phyloP scores from a whole-genome alignment of 2,797 vertebrate genomes.

The Tarsius wallacei region DNA sequence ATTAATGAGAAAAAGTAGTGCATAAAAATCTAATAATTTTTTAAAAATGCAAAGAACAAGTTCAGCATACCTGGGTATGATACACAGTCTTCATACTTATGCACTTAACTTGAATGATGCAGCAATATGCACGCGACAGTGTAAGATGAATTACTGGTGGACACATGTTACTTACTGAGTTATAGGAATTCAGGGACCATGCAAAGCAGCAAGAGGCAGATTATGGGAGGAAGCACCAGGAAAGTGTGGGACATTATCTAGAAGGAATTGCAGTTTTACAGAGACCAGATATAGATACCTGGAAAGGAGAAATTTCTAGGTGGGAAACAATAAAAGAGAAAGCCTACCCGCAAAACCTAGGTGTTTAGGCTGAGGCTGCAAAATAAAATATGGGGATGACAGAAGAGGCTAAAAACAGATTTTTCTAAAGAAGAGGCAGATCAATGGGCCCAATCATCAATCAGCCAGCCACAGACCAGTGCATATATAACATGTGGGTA shows the following conservation, averaged over 20 bases:
- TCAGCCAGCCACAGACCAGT: accelerated
- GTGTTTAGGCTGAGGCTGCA: background rate
- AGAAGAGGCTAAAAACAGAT: accelerated
- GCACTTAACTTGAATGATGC: background rate
- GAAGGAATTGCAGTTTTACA: background rate
- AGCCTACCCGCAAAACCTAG: background rate
- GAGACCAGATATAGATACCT: background rate
- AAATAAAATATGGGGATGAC: background rate
- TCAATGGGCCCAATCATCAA: accelerated
- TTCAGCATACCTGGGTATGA: background rate
- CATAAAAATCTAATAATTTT: background rate
- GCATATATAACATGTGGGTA: accelerated
- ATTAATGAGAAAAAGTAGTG: background rate
- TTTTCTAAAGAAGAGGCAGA: background rate
- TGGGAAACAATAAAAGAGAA: background rate
- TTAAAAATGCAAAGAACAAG: background rate
- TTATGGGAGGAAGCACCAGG: background rate
- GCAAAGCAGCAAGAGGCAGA: background rate
- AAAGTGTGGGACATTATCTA: background rate
- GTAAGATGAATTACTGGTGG: background rate
- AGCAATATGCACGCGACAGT: background rate
- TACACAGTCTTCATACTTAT: background rate
- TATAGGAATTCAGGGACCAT: background rate
- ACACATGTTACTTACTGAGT: background rate
- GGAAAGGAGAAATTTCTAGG: background rate